Evolutionary conservation across 2,888 invertebrate genomes (phyloP).

Genomic region (Blastobasis adustella): DNA sequence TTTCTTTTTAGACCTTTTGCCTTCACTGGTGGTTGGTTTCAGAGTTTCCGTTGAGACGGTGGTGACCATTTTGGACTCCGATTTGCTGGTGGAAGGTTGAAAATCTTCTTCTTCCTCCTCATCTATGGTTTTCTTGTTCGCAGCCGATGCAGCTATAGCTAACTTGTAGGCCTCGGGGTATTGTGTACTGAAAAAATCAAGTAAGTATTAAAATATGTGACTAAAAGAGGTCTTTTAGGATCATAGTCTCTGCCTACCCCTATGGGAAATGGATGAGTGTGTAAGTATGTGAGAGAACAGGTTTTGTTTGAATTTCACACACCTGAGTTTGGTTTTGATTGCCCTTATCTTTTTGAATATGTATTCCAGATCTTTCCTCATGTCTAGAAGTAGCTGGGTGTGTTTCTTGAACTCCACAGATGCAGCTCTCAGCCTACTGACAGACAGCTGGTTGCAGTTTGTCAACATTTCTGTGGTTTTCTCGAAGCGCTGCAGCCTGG

Average conservation of each 20-base stretch:
- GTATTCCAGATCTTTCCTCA: conserved; percentile 95
- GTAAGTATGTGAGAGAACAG: too few relatives aligned
- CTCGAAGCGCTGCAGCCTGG: conserved; percentile 95
- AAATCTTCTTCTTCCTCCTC: conserved; percentile 57
- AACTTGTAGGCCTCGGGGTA: conserved; percentile 80
- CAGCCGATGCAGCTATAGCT: conserved; percentile 69
- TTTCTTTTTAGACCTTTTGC: conserved; percentile 44
- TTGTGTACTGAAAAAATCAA: conserved; percentile 61
- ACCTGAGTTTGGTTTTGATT: conserved; percentile 86
- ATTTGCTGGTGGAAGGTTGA: conserved; percentile 31
- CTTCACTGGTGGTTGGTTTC: conserved; percentile 51
- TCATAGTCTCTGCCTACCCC: too few relatives aligned
- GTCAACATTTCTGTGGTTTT: conserved; percentile 99
- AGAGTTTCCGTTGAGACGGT: conserved; percentile 65
- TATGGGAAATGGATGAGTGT: too few relatives aligned
- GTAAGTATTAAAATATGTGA: too few relatives aligned
- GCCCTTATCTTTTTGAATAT: conserved; percentile 93
- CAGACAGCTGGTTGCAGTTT: conserved; percentile 96
- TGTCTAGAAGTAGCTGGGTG: conserved; percentile 88
- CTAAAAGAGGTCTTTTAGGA: too few relatives aligned
- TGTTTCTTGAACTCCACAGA: conserved; percentile 93
- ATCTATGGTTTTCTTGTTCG: conserved; percentile 53
- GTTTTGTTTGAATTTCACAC: conserved; percentile 12
- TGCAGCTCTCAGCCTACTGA: conserved; percentile 88
- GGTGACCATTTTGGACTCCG: conserved; percentile 60